Conservation (phyloP, 1,140 invertebrate species). For the Diuraphis noxia region DNA sequence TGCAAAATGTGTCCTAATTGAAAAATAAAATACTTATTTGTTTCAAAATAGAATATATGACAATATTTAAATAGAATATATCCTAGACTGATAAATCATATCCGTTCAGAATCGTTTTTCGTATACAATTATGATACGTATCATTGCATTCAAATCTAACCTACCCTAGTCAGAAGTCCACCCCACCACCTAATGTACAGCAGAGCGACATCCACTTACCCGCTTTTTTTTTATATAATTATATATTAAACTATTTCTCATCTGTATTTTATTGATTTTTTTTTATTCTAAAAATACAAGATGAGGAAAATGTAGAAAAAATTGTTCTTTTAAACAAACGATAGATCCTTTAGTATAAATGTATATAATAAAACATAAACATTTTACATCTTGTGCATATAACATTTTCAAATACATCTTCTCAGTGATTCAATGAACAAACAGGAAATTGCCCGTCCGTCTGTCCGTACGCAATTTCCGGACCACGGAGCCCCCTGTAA, state of each 20-base stretch:
- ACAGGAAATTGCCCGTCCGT: slow-evolving; percentile 44
- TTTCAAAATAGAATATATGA: no score
- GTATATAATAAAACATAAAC: not conserved
- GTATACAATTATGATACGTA: no score
- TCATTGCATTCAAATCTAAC: no score
- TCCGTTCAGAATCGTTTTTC: no score
- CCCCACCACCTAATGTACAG: no score
- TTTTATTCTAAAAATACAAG: not conserved
- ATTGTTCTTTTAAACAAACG: not conserved
- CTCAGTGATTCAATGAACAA: slow-evolving; percentile 45
- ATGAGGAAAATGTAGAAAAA: not conserved
- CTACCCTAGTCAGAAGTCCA: no score
- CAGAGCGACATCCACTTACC: no score
- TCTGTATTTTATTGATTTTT: not conserved
- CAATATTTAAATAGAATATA: no score
- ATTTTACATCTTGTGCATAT: not conserved
- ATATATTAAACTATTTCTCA: not conserved
- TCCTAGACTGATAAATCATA: no score
- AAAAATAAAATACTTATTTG: no score
- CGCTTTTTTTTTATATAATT: no score
- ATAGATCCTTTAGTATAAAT: not conserved
- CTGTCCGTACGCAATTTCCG: slow-evolving; percentile 44
- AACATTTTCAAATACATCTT: slow-evolving; percentile 16
- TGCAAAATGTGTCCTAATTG: no score
- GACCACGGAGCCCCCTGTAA: not conserved